Evolutionary conservation across 2,888 invertebrate genomes (phyloP).

Genomic region (Erebia epiphron): DNA sequence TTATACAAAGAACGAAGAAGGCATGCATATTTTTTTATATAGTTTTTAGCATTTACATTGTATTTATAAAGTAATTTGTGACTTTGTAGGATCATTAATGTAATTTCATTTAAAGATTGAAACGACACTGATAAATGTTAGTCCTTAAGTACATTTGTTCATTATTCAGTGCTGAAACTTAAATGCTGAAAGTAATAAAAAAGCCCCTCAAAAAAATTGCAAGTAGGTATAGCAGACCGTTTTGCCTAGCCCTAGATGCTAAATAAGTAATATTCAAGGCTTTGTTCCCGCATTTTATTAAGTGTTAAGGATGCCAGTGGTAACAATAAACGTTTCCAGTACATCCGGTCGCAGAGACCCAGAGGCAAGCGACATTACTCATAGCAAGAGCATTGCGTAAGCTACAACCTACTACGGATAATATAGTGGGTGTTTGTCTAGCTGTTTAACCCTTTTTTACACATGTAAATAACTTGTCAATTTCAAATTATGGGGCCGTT

Average conservation of each 20-base stretch:
- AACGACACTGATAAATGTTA: too few species aligned
- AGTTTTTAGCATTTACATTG: too few species aligned
- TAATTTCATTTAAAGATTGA: too few species aligned
- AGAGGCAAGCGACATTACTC: constrained; percentile 32
- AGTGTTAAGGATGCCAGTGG: constrained; percentile 32
- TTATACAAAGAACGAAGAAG: too few species aligned
- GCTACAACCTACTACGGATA: constrained; percentile 20
- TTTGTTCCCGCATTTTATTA: constrained; percentile 32
- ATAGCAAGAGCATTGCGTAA: constrained; percentile 28
- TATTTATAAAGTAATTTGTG: too few species aligned
- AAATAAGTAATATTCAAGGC: constrained; percentile 6
- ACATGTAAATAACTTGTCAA: constrained; percentile 4
- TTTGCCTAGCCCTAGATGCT: background rate
- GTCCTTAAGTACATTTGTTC: too few species aligned
- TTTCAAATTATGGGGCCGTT: constrained; percentile 8
- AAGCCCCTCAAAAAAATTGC: background rate
- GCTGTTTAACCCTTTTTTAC: constrained; percentile 10
- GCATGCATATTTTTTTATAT: too few species aligned
- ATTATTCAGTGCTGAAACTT: too few species aligned
- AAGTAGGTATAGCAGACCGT: background rate
- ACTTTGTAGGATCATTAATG: too few species aligned
- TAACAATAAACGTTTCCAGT: constrained; percentile 37
- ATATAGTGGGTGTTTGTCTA: constrained; percentile 16
- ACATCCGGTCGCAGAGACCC: constrained; percentile 33
- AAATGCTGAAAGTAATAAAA: background rate